Conservation (phyloP, 2,113 vertebrate species). For the Nymphicus hollandicus region DNA sequence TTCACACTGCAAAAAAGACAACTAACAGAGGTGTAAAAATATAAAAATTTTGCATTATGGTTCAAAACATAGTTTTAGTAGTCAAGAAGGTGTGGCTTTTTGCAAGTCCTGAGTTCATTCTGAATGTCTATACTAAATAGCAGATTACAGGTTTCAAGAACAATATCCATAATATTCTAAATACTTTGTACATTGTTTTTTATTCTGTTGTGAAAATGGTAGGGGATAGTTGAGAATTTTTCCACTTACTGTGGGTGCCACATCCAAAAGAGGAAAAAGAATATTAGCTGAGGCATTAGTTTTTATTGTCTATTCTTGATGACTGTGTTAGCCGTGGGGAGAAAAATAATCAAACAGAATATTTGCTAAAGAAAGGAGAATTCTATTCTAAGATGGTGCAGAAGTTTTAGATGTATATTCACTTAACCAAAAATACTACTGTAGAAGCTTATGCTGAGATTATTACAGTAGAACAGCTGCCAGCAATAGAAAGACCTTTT, state of each 20-base stretch:
- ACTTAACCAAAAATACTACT: background rate
- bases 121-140: background rate
- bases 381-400: background rate
- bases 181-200: background rate
- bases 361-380: background rate
- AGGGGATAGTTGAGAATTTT: fast-evolving
- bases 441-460: background rate
- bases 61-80: background rate
- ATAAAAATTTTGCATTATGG: background rate
- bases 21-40: background rate
- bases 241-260: fast-evolving
- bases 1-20: background rate
- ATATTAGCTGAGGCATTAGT: background rate
- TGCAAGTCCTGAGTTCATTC: background rate
- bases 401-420: background rate
- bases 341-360: background rate
- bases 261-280: background rate
- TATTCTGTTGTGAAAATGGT: background rate
- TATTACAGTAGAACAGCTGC: background rate
- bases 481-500: background rate
- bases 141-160: background rate
- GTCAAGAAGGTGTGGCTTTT: background rate
- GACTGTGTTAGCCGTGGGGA: background rate
- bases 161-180: background rate
- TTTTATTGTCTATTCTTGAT: background rate